Base-by-base conservation (phyloP, 2,888 invertebrate genomes). In the Melinaea marsaeus region DNA sequence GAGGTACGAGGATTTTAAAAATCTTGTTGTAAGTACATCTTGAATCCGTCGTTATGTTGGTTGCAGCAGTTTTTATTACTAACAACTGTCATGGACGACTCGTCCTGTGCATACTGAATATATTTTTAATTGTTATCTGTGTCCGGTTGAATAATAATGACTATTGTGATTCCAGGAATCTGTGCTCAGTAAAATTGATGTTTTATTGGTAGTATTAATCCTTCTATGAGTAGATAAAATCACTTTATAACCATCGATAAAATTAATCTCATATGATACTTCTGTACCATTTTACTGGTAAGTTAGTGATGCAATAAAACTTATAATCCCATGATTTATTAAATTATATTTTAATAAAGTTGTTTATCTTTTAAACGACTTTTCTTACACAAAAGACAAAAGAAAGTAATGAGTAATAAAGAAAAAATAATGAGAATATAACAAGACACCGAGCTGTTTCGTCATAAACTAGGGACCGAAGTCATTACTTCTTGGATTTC, bases 401-500 rank as follows among this genome's bases (percentile, higher is more conserved):
- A 35, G 9, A 58, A 72, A 81, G 80, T 80, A 80, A 79, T 78
- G 70, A 66, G 69, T 69, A 78, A 77, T 79, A 73, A 73, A 78
- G 72, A 71, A 78, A 77, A 82, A 78, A 66, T 77, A 76, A 75
- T 70, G 72, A 73, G 71, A 73, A 73, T 75, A 75, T 81, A 75
- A 75, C 74, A 75, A 78, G 75, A 74, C 71, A 66, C 63, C 60
- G 61, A 66, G 73, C 78, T 81, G 80, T 83, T 80, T 75, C 71
- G 68, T 74, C 75, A 81, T 83, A 84, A 85, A 85, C 76, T 79
- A 80, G 78, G 71, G 69, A 74, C 77, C 77, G 71, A 65, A 79
- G 78, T 80, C 81, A 81, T 85, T 84, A 83, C 79, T 84, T 84
- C 83, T 84, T 81, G 80, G 81, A 85, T 85, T 85, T 85, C 80